phyloP scores from a whole-genome alignment of 1,140 invertebrate species.

The Drosophila ogumai region DNA sequence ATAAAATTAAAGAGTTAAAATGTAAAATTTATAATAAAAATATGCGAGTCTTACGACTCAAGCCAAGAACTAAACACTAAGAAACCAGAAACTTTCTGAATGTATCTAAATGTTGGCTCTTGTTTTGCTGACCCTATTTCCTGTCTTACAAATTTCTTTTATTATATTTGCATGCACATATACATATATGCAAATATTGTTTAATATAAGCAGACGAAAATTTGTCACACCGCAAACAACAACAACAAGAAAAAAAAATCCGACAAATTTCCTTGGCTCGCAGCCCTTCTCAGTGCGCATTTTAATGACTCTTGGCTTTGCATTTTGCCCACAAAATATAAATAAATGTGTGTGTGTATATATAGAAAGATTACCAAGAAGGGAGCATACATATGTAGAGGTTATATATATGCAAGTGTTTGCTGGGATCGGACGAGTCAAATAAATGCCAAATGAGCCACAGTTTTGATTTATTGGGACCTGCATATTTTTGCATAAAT shows the following conservation, averaged over 20 bases:
- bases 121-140: conserved; percentile 14
- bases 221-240: conserved; percentile 37
- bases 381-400: conserved; percentile 3
- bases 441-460: conserved; percentile 55
- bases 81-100: not conserved
- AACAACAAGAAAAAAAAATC: conserved; percentile 11
- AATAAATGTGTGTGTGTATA: no score
- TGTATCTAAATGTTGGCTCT: not conserved
- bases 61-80: not conserved
- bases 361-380: not conserved
- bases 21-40: not conserved
- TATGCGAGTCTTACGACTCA: not conserved
- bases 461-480: conserved; percentile 56
- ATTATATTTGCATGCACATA: conserved; percentile 10
- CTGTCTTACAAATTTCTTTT: conserved; percentile 9
- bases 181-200: conserved; percentile 24
- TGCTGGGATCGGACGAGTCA: conserved; percentile 7
- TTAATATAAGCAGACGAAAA: conserved; percentile 27
- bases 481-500: conserved; percentile 48
- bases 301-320: conserved; percentile 44
- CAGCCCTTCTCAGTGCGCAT: conserved; percentile 26
- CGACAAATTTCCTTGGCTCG: conserved; percentile 31
- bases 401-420: conserved; percentile 15
- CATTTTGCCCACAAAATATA: conserved; percentile 10
- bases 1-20: not conserved